Percentiles rank a stretch among this genome's conserved stretches.
phyloP scores from a whole-genome alignment of 2,888 invertebrate genomes.

The Agrotis ipsilon region DNA sequence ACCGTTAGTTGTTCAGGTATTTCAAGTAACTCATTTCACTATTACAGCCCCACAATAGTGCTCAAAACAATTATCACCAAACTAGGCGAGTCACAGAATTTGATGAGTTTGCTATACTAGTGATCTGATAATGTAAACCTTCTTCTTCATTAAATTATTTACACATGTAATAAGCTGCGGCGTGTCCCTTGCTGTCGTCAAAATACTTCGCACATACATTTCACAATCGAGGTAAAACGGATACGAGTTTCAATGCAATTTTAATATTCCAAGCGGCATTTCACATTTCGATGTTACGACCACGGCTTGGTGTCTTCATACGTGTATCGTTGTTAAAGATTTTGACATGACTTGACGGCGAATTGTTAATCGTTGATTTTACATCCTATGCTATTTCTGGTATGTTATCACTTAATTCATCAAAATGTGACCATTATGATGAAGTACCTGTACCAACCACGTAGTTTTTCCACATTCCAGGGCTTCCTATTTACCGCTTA shows the following conservation, averaged over 20 bases:
- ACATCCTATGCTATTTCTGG: not conserved
- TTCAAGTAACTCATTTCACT: too few species aligned
- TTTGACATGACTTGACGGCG: not conserved
- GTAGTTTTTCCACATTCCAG: slow-evolving; percentile 7
- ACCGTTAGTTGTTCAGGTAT: too few species aligned
- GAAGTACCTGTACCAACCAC: not conserved
- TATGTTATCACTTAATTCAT: not conserved
- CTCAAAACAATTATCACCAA: too few species aligned
- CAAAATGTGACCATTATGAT: slow-evolving; percentile 9
- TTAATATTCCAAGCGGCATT: slow-evolving; percentile 54
- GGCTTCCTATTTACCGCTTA: too few species aligned
- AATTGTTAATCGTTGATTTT: not conserved
- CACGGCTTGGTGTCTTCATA: slow-evolving; percentile 3
- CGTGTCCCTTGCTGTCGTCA: slow-evolving; percentile 26
- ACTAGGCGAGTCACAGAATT: too few species aligned
- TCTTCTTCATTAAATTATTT: slow-evolving; percentile 14
- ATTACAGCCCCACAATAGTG: too few species aligned
- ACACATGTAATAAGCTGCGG: slow-evolving; percentile 8
- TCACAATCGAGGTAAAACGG: slow-evolving; percentile 22
- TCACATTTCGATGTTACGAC: slow-evolving; percentile 33
- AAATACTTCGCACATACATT: slow-evolving; percentile 16
- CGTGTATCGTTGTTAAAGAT: not conserved
- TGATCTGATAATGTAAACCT: slow-evolving; percentile 20
- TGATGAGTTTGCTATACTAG: not conserved
- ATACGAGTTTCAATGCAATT: slow-evolving; percentile 28